Conservation (phyloP, 92 coral and sea anemone genomes). For the Desmophyllum pertusum region DNA sequence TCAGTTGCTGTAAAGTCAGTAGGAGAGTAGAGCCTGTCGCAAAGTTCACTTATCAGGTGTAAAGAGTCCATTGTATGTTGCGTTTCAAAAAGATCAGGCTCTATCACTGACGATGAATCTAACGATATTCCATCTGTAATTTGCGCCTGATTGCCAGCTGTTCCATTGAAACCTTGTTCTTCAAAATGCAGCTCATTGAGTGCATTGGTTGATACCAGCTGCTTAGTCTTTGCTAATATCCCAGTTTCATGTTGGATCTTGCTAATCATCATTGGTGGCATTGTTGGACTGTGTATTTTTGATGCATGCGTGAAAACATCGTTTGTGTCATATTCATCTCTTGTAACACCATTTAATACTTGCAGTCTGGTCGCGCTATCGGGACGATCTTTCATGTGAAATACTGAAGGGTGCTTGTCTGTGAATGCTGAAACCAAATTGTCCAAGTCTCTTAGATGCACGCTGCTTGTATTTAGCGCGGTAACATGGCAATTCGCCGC, state of each 20-base stretch:
- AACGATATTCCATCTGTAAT: not conserved
- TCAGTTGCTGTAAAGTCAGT: not conserved
- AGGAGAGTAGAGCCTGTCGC: constrained; percentile 34
- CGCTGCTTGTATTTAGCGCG: constrained; percentile 12
- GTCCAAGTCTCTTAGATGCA: constrained; percentile 33
- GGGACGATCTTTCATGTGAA: not conserved
- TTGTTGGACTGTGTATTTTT: not conserved
- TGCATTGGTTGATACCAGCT: not conserved
- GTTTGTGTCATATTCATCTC: not conserved
- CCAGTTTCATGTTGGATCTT: not conserved
- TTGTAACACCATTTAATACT: not conserved
- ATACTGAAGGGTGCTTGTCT: not conserved
- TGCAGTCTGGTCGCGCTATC: not conserved
- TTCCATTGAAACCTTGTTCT: not conserved
- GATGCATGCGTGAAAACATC: not conserved
- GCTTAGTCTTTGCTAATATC: not conserved
- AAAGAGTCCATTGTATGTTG: constrained; percentile 12
- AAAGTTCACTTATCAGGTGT: constrained; percentile 26
- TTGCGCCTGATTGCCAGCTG: not conserved
- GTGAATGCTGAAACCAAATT: constrained; percentile 19
- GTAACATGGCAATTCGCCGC: not conserved
- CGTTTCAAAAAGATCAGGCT: not conserved
- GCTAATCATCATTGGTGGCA: too few species aligned
- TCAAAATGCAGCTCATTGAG: not conserved
- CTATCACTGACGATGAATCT: not conserved